These are phyloP conservation scores for Halcyon badia DNA, from an alignment of 2,797 vertebrate genomes.

Conservation along the genomic window DNA sequence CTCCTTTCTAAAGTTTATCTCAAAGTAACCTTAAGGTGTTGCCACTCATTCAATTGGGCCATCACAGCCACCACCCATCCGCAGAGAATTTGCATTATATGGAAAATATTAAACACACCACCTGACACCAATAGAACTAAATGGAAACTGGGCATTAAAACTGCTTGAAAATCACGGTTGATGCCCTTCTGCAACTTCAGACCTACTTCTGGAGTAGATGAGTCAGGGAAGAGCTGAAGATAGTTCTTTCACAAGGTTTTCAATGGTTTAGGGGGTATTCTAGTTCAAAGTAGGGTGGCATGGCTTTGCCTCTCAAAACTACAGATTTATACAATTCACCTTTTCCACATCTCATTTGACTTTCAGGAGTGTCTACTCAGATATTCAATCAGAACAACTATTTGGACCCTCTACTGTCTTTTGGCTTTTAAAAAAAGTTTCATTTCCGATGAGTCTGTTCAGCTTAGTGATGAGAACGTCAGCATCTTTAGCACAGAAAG, in stretches of 20 bases:
- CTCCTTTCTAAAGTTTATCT: not conserved
- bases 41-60: not conserved
- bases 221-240: not conserved
- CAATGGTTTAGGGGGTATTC: not conserved
- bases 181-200: not conserved
- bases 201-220: not conserved
- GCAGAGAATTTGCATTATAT: not conserved
- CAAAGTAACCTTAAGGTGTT: not conserved
- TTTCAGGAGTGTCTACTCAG: not conserved
- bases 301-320: not conserved
- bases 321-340: not conserved
- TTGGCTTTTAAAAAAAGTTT: not conserved
- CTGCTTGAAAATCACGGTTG: not conserved
- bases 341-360: not conserved
- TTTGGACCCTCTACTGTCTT: not conserved
- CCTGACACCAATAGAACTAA: not conserved
- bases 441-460: not conserved
- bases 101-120: not conserved
- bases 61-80: not conserved
- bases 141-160: not conserved
- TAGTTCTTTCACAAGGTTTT: not conserved
- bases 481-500: not conserved
- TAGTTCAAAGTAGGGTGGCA: not conserved
- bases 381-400: not conserved
- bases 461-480: not conserved